These are phyloP conservation scores for Pararge aegeria DNA, from an alignment of 1,140 invertebrate species.

Conservation along the genomic window DNA sequence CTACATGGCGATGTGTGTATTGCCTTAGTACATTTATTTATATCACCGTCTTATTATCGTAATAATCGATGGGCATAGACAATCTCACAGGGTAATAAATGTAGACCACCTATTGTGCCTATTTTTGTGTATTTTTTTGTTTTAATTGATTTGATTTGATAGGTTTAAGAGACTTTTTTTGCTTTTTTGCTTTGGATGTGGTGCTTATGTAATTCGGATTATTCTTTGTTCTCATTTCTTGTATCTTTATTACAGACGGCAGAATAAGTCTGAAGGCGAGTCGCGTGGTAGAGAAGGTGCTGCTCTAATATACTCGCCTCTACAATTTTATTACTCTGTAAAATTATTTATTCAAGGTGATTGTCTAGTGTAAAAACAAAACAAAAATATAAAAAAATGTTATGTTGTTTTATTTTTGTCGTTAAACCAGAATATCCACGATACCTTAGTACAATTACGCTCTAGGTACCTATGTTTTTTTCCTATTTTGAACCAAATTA, in stretches of 20 bases:
- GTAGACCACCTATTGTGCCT: too few species aligned
- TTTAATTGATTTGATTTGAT: too few species aligned
- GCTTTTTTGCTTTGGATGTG: not conserved
- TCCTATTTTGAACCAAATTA: too few species aligned
- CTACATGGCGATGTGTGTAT: too few species aligned
- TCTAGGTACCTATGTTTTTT: too few species aligned
- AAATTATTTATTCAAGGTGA: slow-evolving; percentile 21
- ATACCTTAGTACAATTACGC: too few species aligned
- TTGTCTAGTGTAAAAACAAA: slow-evolving; percentile 19
- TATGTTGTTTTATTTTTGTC: not conserved
- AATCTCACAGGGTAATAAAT: too few species aligned
- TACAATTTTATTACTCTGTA: slow-evolving; percentile 3
- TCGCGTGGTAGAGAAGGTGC: slow-evolving; percentile 61
- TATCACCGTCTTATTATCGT: too few species aligned
- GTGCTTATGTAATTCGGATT: not conserved
- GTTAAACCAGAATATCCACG: not conserved
- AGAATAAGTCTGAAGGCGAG: slow-evolving; percentile 70
- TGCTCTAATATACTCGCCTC: slow-evolving; percentile 37
- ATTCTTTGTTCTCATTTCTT: not conserved
- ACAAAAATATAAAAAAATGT: not conserved
- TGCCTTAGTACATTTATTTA: too few species aligned
- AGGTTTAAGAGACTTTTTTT: too few species aligned
- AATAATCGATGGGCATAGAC: too few species aligned
- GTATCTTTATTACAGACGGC: slow-evolving; percentile 48
- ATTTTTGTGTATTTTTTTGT: too few species aligned